Evolutionary conservation across 1,140 invertebrate species (phyloP).

Genomic region (Macrotrachela quadricornifera): DNA sequence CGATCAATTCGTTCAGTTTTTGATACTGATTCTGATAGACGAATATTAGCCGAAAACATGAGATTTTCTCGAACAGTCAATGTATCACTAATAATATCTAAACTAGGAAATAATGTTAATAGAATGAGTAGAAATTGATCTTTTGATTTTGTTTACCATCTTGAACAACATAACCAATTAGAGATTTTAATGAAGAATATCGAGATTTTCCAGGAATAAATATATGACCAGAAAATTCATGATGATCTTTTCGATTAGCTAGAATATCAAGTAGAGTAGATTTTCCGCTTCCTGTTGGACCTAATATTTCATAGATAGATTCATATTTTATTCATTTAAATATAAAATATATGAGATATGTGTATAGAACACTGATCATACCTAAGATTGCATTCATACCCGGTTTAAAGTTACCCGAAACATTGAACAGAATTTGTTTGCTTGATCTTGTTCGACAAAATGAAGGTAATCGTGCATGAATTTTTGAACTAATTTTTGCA

Average conservation of each 20-base stretch:
- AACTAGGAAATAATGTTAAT: no score
- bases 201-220: constrained; percentile 22
- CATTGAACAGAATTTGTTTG: not conserved
- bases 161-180: constrained; percentile 30
- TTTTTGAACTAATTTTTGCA: no score
- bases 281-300: constrained; percentile 28
- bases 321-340: no score
- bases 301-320: no score
- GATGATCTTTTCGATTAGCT: constrained; percentile 25
- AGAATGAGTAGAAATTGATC: no score
- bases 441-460: no score
- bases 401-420: constrained; percentile 23
- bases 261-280: constrained; percentile 29
- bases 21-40: constrained; percentile 14
- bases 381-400: constrained; percentile 30
- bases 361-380: no score
- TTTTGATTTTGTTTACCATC: no score
- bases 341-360: no score
- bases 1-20: constrained; percentile 13
- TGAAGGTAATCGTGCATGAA: no score
- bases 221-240: constrained; percentile 17
- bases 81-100: constrained; percentile 13
- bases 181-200: constrained; percentile 27
- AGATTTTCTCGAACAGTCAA: constrained; percentile 20
- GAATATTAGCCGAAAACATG: constrained; percentile 22